Evolutionary conservation across 2,113 vertebrate species (phyloP), one percentile per base, ranked within the genome.

Genomic region (Speoplatyrhinus poulsoni): DNA sequence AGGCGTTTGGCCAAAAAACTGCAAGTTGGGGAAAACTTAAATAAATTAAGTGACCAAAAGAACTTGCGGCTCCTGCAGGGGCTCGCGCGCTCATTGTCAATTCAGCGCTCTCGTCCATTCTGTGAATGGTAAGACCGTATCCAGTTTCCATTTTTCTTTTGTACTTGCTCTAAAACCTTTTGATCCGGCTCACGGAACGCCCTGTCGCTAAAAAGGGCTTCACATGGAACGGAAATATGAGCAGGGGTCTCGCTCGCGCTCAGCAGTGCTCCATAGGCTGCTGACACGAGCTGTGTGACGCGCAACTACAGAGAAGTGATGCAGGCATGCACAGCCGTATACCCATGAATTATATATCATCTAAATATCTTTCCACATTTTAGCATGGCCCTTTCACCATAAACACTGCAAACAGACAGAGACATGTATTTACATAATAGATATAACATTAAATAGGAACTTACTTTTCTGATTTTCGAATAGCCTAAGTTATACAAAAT

Each of bases 101-200:
- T 95, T 95, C 95, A 94, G 74, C 82, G 75, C 89, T 85, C 91
- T 82, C 84, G 84, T 65, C 90, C 46, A 66, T 67, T 89, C 85
- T 90, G 90, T 93, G 92, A 93, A 92, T 88, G 90, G 92, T 92
- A 90, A 92, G 93, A 93, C 92, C 93, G 92, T 85, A 93, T 98
- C 92, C 87, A 92, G 93, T 98, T 96, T 96, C 86, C 95, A 93
- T 94, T 94, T 80, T 92, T 90, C 93, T 93, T 96, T 97, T 95
- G 94, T 96, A 89, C 90, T 54, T 84, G 91, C 77, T 93, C 91
- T 80, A 85, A 87, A 85, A 86, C 91, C 95, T 96, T 98, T 96
- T 96, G 95, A 96, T 96, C 93, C 94, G 16, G 87, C 90, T 90
- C 83, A 91, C 92, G 96, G 93, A 95, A 96, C 93, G 91, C 95